These are phyloP conservation scores for Eunapius fragilis DNA, from an alignment of 37 sponge, comb jelly and placozoan species.

Conservation along the genomic window DNA sequence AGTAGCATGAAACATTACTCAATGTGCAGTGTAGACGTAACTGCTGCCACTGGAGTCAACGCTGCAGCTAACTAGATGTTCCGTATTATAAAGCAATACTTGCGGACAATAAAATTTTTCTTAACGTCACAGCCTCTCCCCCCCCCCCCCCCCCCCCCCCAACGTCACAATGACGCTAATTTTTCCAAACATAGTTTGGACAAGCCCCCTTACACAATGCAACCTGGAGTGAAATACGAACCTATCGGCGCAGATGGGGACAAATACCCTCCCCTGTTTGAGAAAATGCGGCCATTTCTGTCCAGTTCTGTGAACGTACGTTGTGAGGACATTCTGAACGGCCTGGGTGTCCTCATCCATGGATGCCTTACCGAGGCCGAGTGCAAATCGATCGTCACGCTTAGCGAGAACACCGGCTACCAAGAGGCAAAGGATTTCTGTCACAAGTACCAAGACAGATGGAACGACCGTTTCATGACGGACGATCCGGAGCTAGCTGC, in stretches of 20 bases:
- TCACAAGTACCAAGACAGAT: constrained; percentile 53
- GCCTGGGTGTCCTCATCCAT: constrained; percentile 56
- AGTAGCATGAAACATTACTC: too few species aligned
- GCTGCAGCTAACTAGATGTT: too few species aligned
- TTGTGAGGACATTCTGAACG: constrained; percentile 24
- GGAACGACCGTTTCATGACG: constrained; percentile 78
- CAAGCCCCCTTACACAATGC: too few species aligned
- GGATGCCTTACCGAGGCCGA: constrained; percentile 52
- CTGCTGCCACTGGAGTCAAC: too few species aligned
- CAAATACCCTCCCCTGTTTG: neutral
- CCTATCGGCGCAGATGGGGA: neutral
- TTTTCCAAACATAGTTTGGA: too few species aligned
- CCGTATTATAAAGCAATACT: too few species aligned
- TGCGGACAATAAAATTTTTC: too few species aligned
- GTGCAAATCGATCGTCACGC: constrained; percentile 61
- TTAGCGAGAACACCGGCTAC: constrained; percentile 67
- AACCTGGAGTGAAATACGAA: neutral
- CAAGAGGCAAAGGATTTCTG: constrained; percentile 75
- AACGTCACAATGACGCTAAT: too few species aligned
- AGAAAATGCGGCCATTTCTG: neutral
- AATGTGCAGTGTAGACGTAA: too few species aligned
- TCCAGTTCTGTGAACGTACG: neutral
- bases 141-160: too few species aligned
- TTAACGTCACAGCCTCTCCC: too few species aligned
- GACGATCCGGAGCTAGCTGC: constrained; percentile 69